Percentiles rank a stretch among this genome's conserved stretches.
phyloP scores from a whole-genome alignment of 2,797 vertebrate species.

The Protosalanx chinensis region DNA sequence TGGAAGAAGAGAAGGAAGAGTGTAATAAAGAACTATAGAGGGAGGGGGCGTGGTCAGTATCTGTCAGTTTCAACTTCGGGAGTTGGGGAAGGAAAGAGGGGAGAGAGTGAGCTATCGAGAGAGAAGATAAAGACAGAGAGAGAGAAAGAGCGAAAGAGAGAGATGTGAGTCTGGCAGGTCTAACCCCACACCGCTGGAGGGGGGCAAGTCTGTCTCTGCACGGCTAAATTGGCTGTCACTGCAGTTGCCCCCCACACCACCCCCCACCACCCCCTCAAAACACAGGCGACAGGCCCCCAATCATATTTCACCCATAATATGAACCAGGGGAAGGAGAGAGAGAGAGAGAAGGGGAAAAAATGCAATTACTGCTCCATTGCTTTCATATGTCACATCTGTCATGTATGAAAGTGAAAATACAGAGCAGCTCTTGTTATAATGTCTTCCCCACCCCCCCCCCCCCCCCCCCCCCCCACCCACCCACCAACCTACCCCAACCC shows the following conservation, averaged over 20 bases:
- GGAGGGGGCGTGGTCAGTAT: not conserved
- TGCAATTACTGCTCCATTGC: constrained; percentile 54
- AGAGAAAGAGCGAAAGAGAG: not conserved
- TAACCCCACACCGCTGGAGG: constrained; percentile 22
- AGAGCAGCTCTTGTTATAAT: constrained; percentile 51
- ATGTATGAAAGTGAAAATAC: constrained; percentile 55
- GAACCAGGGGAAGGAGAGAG: constrained; percentile 17
- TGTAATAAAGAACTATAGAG: not conserved
- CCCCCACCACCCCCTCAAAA: constrained; percentile 33
- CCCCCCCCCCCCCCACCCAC: no score
- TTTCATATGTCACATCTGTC: constrained; percentile 50
- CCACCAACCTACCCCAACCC: not conserved
- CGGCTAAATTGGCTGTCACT: constrained; percentile 65
- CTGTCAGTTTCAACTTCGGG: not conserved
- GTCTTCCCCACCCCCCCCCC: constrained; percentile 16
- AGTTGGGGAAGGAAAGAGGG: not conserved
- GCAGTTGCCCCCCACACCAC: constrained; percentile 25
- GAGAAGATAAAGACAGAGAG: no score
- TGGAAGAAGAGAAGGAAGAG: not conserved
- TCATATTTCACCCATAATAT: constrained; percentile 59
- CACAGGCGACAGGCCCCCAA: constrained; percentile 19
- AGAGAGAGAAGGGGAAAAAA: constrained; percentile 9
- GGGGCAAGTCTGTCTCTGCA: constrained; percentile 53
- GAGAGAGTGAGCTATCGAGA: not conserved
- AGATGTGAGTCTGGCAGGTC: constrained; percentile 9